These are phyloP conservation scores for Discoglossus pictus DNA, from an alignment of 2,797 vertebrate species.

Conservation along the genomic window DNA sequence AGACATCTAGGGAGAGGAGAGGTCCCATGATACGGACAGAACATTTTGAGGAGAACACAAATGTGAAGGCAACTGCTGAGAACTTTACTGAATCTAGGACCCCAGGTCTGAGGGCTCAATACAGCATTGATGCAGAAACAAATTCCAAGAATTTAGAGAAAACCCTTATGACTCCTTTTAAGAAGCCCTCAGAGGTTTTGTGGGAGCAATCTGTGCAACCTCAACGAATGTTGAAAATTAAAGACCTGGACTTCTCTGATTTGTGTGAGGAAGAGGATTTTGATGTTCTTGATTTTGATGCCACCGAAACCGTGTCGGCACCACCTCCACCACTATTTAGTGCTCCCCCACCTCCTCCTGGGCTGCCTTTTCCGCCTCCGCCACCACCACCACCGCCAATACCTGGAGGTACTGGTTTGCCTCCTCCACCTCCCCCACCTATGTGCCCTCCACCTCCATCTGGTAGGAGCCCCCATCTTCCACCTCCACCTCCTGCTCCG, in stretches of 20 bases:
- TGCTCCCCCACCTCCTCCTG: conserved; percentile 52
- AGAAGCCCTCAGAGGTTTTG: conserved; percentile 61
- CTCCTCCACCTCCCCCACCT: conserved; percentile 50
- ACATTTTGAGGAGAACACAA: conserved; percentile 57
- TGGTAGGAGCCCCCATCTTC: conserved; percentile 16
- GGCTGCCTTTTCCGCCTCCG: conserved; percentile 58
- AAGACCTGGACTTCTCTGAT: conserved; percentile 95
- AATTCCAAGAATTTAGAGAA: conserved; percentile 72
- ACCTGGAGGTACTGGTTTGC: conserved; percentile 49
- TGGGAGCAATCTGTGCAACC: conserved; percentile 71
- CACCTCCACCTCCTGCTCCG: conserved; percentile 63
- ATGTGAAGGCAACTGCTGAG: conserved; percentile 60
- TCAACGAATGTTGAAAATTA: conserved; percentile 79
- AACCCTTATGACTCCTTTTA: conserved; percentile 69
- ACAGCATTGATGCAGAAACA: conserved; percentile 76
- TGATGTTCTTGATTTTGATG: conserved; percentile 78
- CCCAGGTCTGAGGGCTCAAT: conserved; percentile 66
- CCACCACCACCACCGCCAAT: conserved; percentile 54
- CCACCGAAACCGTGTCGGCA: conserved; percentile 58
- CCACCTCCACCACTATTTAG: conserved; percentile 27
- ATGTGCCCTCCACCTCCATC: conserved; percentile 50
- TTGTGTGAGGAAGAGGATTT: conserved; percentile 91
- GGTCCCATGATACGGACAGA: conserved; percentile 26
- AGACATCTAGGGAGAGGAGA: conserved; percentile 26
- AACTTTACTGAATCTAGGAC: conserved; percentile 64